Evolutionary conservation across 1,140 invertebrate species (phyloP).

Genomic region (Panagrolaimus sp.): DNA sequence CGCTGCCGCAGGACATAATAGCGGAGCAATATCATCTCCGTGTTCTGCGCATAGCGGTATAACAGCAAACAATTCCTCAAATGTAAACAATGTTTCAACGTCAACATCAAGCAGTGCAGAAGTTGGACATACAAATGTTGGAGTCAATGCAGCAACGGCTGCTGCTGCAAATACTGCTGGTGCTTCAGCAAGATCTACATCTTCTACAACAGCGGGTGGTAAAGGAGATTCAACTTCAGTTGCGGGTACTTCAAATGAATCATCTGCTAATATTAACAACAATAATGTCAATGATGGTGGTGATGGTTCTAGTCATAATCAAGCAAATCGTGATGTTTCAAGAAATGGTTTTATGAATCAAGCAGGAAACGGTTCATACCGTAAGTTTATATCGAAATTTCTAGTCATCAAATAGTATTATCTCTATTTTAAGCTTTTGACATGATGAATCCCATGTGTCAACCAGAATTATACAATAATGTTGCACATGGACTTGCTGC

Average conservation of each 20-base stretch:
- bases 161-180: neutral
- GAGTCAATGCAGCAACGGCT: neutral
- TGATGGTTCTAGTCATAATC: neutral
- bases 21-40: too few species aligned
- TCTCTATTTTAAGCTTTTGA: conserved; percentile 2
- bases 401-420: neutral
- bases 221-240: neutral
- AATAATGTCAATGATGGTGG: neutral
- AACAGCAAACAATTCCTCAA: neutral
- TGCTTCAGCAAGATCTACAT: neutral
- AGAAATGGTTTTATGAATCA: conserved; percentile 6
- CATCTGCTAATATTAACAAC: neutral
- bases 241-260: neutral
- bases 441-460: conserved; percentile 12
- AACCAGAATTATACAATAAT: neutral
- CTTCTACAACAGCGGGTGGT: neutral
- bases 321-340: neutral
- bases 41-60: neutral
- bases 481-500: neutral
- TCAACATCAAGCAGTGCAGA: neutral
- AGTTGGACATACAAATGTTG: too few species aligned
- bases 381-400: neutral
- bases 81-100: conserved; percentile 11
- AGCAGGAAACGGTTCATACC: conserved; percentile 4
- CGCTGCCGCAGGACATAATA: neutral